A percentile compares a stretch with the other conserved stretches of the same genome.
These are phyloP conservation scores for Tamias sibiricus DNA, from an alignment of 2,113 vertebrate species.

Conservation along the genomic window DNA sequence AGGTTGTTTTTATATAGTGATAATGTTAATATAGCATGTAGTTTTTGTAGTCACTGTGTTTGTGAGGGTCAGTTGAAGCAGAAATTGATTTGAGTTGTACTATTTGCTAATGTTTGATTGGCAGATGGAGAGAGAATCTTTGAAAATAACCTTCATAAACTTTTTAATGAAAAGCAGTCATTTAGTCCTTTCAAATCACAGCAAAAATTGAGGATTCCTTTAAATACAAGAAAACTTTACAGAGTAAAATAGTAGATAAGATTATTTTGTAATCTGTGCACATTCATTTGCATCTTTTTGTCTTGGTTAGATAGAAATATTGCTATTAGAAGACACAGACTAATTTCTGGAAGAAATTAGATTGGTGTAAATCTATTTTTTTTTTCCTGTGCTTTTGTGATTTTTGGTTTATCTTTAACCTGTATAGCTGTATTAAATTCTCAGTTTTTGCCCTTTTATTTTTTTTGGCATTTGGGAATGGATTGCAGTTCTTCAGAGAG, in stretches of 20 bases:
- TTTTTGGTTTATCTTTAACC: slow-evolving; percentile 46
- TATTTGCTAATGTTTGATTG: background rate
- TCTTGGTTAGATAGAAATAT: slow-evolving; percentile 43
- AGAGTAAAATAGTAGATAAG: slow-evolving; percentile 30
- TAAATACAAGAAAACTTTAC: slow-evolving; percentile 43
- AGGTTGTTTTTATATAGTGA: background rate
- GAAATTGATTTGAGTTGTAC: slow-evolving; percentile 49
- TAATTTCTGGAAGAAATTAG: slow-evolving; percentile 30
- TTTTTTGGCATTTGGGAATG: background rate
- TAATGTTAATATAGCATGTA: background rate
- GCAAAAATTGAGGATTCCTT: slow-evolving; percentile 54
- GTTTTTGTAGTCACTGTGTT: background rate
- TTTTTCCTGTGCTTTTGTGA: background rate
- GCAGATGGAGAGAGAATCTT: background rate
- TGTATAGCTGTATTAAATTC: slow-evolving; percentile 11
- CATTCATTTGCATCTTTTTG: slow-evolving; percentile 6
- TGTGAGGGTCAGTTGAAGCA: background rate
- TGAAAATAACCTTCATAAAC: slow-evolving; percentile 28
- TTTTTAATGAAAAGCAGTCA: slow-evolving; percentile 28
- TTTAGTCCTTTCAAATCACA: background rate
- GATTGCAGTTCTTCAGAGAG: slow-evolving; percentile 29
- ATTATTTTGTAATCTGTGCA: slow-evolving; percentile 29
- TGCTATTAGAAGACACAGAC: slow-evolving; percentile 18
- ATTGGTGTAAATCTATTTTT: background rate
- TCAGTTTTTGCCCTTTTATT: background rate